phyloP scores from a whole-genome alignment of 2,888 invertebrate genomes.

The Lithophane leautieri region DNA sequence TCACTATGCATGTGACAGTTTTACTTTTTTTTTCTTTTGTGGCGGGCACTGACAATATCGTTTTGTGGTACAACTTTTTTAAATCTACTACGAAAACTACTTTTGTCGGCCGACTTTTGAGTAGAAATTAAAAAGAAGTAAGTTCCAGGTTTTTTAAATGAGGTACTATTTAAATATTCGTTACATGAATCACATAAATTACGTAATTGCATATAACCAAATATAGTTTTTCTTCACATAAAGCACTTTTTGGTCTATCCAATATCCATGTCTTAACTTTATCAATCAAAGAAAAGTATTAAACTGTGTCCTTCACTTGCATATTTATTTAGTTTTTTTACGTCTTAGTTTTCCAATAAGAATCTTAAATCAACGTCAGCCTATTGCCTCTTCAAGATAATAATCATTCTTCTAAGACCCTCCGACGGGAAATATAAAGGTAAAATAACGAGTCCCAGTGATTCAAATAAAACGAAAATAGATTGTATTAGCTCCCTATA shows the following conservation, averaged over 20 bases:
- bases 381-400: conserved; percentile 13
- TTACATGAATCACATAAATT: no score
- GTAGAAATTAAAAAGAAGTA: not conserved
- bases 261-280: no score
- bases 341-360: not conserved
- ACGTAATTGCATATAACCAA: no score
- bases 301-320: no score
- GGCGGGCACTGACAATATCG: not conserved
- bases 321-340: no score
- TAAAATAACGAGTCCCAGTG: conserved; percentile 21
- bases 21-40: conserved; percentile 30
- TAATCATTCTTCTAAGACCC: conserved; percentile 29
- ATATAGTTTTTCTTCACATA: no score
- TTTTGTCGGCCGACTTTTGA: not conserved
- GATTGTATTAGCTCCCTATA: conserved; percentile 27
- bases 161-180: no score
- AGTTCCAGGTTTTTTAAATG: no score
- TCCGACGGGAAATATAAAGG: conserved; percentile 45
- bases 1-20: conserved; percentile 48
- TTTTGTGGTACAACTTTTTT: not conserved
- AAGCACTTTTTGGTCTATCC: no score
- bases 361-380: conserved; percentile 13
- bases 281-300: not conserved
- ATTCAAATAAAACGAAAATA: conserved; percentile 33
- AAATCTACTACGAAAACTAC: not conserved